Evolutionary conservation across 2,888 invertebrate genomes (phyloP).

Genomic region (Pollenia angustigena): DNA sequence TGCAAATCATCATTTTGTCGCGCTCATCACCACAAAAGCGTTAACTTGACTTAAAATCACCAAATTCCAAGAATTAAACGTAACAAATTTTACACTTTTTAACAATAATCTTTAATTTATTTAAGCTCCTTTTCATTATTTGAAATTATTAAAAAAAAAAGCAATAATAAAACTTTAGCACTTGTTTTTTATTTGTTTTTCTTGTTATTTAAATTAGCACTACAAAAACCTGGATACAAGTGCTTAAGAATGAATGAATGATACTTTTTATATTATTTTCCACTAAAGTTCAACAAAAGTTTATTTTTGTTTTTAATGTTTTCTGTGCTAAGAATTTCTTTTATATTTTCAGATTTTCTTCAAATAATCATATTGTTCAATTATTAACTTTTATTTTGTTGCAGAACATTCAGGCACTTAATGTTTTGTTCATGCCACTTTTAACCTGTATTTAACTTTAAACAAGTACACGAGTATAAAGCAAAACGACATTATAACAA

Average conservation of each 20-base stretch:
- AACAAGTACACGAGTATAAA: slow-evolving; percentile 26
- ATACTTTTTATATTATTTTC: slow-evolving; percentile 25
- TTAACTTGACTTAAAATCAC: too few relatives aligned
- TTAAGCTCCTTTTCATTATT: not conserved
- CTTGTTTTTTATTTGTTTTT: slow-evolving; percentile 9
- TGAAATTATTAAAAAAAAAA: not conserved
- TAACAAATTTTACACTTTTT: not conserved
- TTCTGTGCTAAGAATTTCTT: not conserved
- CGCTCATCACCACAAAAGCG: too few relatives aligned
- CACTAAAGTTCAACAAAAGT: slow-evolving; percentile 6
- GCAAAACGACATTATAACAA: slow-evolving; percentile 18
- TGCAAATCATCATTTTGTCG: too few relatives aligned
- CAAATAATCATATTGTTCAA: not conserved
- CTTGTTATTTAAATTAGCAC: slow-evolving; percentile 24
- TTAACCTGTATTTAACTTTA: slow-evolving; percentile 45
- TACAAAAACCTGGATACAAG: slow-evolving; percentile 19
- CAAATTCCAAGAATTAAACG: not conserved
- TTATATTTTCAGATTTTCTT: not conserved
- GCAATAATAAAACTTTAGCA: slow-evolving; percentile 8
- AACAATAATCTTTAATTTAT: not conserved
- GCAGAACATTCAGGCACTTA: slow-evolving; percentile 38
- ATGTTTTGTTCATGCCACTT: slow-evolving; percentile 31
- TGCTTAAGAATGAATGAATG: slow-evolving; percentile 12
- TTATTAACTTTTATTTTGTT: slow-evolving; percentile 12
- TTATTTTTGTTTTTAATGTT: not conserved